Conservation (phyloP, 2,888 invertebrate species). For the Phytoseiulus persimilis region DNA sequence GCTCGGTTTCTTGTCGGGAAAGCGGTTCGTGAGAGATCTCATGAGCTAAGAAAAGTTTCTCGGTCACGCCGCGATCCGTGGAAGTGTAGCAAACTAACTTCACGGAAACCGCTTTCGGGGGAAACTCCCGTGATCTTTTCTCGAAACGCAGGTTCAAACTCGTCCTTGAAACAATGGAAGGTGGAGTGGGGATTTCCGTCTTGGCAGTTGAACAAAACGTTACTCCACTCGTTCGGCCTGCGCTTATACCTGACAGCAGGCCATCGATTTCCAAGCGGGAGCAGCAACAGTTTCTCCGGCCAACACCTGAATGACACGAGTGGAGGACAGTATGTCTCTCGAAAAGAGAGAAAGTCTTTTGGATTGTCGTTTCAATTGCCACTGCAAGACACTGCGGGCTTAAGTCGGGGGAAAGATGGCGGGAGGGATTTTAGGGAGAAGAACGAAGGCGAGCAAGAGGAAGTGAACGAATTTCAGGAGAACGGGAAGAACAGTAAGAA, state of each 20-base stretch:
- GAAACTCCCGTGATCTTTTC: too few species aligned
- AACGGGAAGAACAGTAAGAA: neutral
- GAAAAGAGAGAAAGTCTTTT: neutral
- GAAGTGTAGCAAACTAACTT: too few species aligned
- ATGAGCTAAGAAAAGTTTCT: too few species aligned
- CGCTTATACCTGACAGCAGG: neutral
- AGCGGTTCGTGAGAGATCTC: too few species aligned
- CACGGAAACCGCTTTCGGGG: too few species aligned
- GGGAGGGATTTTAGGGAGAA: neutral
- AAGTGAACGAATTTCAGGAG: neutral
- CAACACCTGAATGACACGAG: neutral
- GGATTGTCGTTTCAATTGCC: neutral
- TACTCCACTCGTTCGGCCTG: neutral
- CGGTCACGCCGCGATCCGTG: too few species aligned
- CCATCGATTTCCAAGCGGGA: neutral
- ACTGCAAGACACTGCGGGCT: neutral
- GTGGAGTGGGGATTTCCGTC: neutral
- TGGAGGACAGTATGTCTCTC: neutral
- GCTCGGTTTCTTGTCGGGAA: too few species aligned
- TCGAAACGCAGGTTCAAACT: too few species aligned
- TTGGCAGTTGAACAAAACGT: neutral
- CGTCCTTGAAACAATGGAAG: neutral
- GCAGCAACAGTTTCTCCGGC: neutral
- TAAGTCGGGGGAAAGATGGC: neutral
- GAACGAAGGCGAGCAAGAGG: too few species aligned